Evolutionary conservation across 1,140 invertebrate genomes (phyloP), one percentile per base, ranked within the genome.

Genomic region (Bathynomus jamesi): DNA sequence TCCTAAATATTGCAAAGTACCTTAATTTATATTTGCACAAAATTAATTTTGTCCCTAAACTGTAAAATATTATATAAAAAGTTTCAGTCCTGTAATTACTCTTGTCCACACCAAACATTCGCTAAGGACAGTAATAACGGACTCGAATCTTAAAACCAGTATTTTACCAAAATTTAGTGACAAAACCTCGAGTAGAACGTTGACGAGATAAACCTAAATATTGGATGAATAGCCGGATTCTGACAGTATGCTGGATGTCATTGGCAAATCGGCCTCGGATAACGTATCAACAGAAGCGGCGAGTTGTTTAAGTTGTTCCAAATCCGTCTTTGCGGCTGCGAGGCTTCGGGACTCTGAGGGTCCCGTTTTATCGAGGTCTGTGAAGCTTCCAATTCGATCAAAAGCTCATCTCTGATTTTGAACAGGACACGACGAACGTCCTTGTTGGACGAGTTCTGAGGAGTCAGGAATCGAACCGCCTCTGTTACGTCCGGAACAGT

Each of bases 401-500:
- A 79, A 46, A 89, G 86, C 78, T 91, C 89, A 25, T 91, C 89
- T 64, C 85, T 85, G 4, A 91, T 80, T 68, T 85, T 84, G 13
- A 85, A 79, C 0, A 91, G 82, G n/a, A 90, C 86, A 28, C 87
- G 84, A 53, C 87, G 84, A 29, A 91, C 85, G 78, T 91, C 88
- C 10, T 84, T 81, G 78, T 89, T 90, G 70, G 88, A 86, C 2
- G 61, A 17, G 67, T 72, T 67, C 27, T 68, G 73, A 4, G 82
- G 76, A 21, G 85, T 89, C 5, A 87, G 85, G 2, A 90, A 81
- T 69, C 85, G 83, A 21, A 91, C 79, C 17, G 89, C 89, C 80
- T 90, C 88, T 72, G 87, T 85, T 46, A 90, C 84, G 75, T 91
- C 89, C 4, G 82, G 79, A n/a, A 90, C 78, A 5, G 90, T 89